These are phyloP conservation scores for Gadopsis marmoratus DNA, from an alignment of 2,797 vertebrate genomes.

Conservation along the genomic window DNA sequence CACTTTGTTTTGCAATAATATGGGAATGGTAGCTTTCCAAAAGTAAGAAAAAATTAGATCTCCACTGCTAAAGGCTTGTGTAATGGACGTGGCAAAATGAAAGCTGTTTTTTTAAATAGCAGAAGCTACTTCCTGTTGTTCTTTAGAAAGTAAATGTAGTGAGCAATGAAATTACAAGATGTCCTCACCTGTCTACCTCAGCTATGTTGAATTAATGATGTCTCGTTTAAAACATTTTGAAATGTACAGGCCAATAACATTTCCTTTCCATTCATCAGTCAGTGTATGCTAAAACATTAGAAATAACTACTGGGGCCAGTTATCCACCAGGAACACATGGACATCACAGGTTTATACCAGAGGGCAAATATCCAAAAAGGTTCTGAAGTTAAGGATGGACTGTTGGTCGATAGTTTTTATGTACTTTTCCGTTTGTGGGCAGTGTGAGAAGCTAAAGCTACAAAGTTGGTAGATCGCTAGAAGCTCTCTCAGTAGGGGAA, in stretches of 20 bases:
- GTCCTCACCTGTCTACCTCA: not conserved
- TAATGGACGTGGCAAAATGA: not conserved
- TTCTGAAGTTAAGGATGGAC: not conserved
- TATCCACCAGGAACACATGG: constrained; percentile 6
- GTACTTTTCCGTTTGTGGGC: not conserved
- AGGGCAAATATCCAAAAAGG: constrained; percentile 16
- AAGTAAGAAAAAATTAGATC: not conserved
- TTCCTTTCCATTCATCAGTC: not conserved
- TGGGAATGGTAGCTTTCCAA: not conserved
- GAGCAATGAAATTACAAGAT: not conserved
- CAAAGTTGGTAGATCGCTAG: not conserved
- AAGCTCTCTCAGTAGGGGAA: not conserved
- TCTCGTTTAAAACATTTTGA: not conserved
- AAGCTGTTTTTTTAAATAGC: constrained; percentile 22
- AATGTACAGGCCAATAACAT: no score
- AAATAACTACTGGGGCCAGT: not conserved
- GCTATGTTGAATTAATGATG: not conserved
- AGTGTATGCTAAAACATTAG: not conserved
- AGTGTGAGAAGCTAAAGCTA: not conserved
- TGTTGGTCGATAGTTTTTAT: not conserved
- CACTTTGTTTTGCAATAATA: not conserved
- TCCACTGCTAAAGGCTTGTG: not conserved
- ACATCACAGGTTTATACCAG: not conserved
- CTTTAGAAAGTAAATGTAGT: not conserved
- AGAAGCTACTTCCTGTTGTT: not conserved